phyloP scores from a whole-genome alignment of 1,140 invertebrate species.

The Panonychus citri region DNA sequence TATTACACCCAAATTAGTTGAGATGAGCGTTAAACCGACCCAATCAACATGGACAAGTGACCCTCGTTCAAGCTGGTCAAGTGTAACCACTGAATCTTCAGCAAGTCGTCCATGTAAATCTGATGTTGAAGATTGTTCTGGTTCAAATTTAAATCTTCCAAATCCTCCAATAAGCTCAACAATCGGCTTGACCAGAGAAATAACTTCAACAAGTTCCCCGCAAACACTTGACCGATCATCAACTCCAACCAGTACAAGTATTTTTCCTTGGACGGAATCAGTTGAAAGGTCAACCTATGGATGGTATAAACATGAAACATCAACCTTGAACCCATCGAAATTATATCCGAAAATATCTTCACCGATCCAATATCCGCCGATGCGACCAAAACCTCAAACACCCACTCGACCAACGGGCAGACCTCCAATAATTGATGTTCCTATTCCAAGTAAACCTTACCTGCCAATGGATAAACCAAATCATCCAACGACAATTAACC shows the following conservation, averaged over 20 bases:
- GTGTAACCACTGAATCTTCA: not conserved
- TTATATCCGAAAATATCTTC: not conserved
- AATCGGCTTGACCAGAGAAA: too few relatives aligned
- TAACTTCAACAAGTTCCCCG: not conserved
- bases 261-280: not conserved
- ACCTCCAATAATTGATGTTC: not conserved
- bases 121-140: not conserved
- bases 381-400: not conserved
- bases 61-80: not conserved
- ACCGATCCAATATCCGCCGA: not conserved
- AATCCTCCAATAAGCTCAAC: not conserved
- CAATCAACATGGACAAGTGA: not conserved
- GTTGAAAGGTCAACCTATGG: not conserved
- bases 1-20: conserved; percentile 51
- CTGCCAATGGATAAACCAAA: not conserved
- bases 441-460: not conserved
- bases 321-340: not conserved
- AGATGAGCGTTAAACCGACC: not conserved
- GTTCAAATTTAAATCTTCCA: not conserved
- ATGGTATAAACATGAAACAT: not conserved
- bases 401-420: not conserved
- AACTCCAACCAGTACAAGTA: not conserved
- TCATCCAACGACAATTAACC: not conserved
- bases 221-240: not conserved
- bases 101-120: not conserved